phyloP scores from a whole-genome alignment of 2,888 invertebrate genomes.

The Trissoscelio sp. region DNA sequence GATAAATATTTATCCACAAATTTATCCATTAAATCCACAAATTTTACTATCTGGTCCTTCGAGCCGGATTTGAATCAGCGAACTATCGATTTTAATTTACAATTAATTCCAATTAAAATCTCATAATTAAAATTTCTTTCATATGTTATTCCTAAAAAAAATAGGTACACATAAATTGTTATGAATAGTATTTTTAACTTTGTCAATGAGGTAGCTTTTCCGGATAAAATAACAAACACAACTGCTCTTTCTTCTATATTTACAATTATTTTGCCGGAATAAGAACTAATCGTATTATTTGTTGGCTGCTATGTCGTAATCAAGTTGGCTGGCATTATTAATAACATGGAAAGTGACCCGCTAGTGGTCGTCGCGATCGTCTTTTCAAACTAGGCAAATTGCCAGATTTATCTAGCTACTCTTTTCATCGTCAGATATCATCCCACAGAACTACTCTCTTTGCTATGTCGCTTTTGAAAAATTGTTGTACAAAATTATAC shows the following conservation, averaged over 20 bases:
- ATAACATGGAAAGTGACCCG: constrained; percentile 77
- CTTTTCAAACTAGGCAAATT: constrained; percentile 74
- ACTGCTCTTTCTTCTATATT: constrained; percentile 8
- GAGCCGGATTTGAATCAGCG: too few relatives aligned
- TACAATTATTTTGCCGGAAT: constrained; percentile 30
- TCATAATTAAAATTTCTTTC: too few relatives aligned
- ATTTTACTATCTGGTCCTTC: too few relatives aligned
- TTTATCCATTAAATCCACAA: too few relatives aligned
- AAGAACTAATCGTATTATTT: constrained; percentile 53
- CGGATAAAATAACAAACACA: neutral
- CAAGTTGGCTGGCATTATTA: constrained; percentile 74
- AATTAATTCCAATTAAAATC: too few relatives aligned
- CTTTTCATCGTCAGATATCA: constrained; percentile 45
- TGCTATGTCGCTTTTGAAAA: neutral
- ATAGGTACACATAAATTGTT: too few relatives aligned
- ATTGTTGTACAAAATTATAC: too few relatives aligned
- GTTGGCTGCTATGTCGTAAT: constrained; percentile 55
- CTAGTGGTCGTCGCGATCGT: constrained; percentile 61
- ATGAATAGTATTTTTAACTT: too few relatives aligned
- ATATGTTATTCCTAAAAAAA: too few relatives aligned
- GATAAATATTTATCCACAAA: too few relatives aligned
- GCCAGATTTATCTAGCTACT: constrained; percentile 73
- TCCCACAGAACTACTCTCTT: neutral
- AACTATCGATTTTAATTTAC: too few relatives aligned
- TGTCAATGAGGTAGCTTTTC: neutral